These are phyloP conservation scores for Petrocephalus sullivani DNA, from an alignment of 2,797 vertebrate genomes.

Conservation along the genomic window DNA sequence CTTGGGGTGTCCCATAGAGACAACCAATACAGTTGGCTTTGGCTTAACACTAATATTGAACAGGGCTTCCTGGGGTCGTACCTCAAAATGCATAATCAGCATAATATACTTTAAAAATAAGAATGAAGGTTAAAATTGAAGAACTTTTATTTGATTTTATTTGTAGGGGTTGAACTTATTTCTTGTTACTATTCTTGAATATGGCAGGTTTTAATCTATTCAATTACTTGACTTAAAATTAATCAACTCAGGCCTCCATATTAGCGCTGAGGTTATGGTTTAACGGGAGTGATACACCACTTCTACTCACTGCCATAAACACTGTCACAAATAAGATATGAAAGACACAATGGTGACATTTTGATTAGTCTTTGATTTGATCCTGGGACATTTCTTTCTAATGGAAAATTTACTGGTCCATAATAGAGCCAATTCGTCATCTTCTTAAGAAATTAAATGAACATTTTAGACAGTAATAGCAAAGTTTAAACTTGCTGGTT, in stretches of 20 bases:
- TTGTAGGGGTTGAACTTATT: neutral
- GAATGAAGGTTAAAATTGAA: neutral
- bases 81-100: neutral
- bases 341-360: neutral
- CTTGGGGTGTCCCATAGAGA: neutral
- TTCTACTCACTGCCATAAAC: neutral
- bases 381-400: neutral
- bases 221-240: neutral
- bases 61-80: neutral
- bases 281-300: neutral
- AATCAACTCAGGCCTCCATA: neutral
- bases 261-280: neutral
- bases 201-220: neutral
- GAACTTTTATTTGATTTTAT: neutral
- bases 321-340: neutral
- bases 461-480: neutral
- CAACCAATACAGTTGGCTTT: neutral
- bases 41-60: neutral
- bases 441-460: neutral
- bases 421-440: neutral
- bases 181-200: neutral
- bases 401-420: neutral
- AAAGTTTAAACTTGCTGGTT: neutral
- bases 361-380: neutral
- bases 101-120: neutral